Base-by-base conservation (phyloP, 1,140 invertebrate genomes). In the Agrilus planipennis region DNA sequence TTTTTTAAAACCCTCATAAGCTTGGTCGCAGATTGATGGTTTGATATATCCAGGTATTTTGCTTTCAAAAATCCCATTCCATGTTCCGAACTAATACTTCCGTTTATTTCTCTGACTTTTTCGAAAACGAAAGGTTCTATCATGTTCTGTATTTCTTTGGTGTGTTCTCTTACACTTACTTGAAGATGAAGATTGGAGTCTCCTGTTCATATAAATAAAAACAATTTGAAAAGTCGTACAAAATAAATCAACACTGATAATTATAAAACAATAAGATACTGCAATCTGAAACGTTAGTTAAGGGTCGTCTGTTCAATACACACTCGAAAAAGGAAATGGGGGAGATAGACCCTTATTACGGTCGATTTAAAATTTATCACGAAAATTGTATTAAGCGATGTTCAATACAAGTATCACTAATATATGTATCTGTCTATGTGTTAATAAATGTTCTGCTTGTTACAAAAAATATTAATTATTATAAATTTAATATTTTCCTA, bases 61-160 rank as follows among this genome's bases (percentile, higher is more conserved):
- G 77, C 75, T 57, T 97, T 97, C 23, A 84, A 75, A 50, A 91
- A 84, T 1, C 91, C 94, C 12, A 98, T 77, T 0, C 93, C 93
- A 63, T 98, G 93, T 62, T 97, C 93, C 1, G 92, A 90, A 60
- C 89, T 93, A 6, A 98, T 78, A 52, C 90, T 95, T 10, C 93
- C 93, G 3, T 73, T 74, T 16, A 81, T 52, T 44, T 81, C 71
- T 0, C 77, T 65, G 1, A 87, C 79, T 65, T 81, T 84, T 57
- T 94, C 84, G 56, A 82, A 96, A 20, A 97, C 70, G 54, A 79
- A 92, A 1, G 89, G 86, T 56, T 96, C 90, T 39, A 96, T 72
- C 29, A 71, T 60, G 4, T 75, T 62, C 16, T 75, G 65, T 4
- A 91, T 64, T 32, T 81, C 71, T 23, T 73, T 57, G 41, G 70